Evolutionary conservation across 2,797 vertebrate species (phyloP).

Genomic region (Esox masquinongy): DNA sequence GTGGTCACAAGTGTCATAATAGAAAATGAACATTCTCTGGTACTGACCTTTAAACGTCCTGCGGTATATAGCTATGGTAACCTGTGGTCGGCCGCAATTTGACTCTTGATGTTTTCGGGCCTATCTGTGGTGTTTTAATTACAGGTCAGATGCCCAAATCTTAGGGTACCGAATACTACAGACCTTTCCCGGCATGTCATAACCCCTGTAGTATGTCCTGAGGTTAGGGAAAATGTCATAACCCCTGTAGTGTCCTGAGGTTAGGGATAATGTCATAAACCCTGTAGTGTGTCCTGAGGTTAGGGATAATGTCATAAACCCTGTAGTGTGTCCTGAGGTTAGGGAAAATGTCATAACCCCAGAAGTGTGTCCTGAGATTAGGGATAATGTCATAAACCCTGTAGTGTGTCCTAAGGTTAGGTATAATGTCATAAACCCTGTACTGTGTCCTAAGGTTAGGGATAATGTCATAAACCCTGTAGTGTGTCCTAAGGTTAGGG

Average conservation of each 20-base stretch:
- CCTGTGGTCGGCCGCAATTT: not conserved
- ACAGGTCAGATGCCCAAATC: constrained; percentile 15
- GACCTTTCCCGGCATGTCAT: not conserved
- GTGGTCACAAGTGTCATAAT: constrained; percentile 31
- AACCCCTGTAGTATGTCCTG: not conserved
- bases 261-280: not conserved
- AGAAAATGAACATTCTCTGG: constrained; percentile 13
- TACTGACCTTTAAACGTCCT: constrained; percentile 12
- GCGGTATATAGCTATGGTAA: constrained; percentile 14
- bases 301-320: not conserved
- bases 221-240: not conserved
- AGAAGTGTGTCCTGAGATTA: not conserved
- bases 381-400: not conserved
- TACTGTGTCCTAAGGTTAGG: not conserved
- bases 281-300: not conserved
- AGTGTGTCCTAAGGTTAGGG: not conserved
- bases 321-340: not conserved
- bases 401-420: no score
- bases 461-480: not conserved
- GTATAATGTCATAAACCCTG: not conserved
- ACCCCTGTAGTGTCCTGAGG: not conserved
- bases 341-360: not conserved
- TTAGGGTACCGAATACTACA: constrained; percentile 2
- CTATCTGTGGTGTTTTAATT: constrained; percentile 52
- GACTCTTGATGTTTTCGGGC: not conserved